Base-by-base conservation (phyloP, 2,113 vertebrate genomes). In the Coryphaenoides rupestris region DNA sequence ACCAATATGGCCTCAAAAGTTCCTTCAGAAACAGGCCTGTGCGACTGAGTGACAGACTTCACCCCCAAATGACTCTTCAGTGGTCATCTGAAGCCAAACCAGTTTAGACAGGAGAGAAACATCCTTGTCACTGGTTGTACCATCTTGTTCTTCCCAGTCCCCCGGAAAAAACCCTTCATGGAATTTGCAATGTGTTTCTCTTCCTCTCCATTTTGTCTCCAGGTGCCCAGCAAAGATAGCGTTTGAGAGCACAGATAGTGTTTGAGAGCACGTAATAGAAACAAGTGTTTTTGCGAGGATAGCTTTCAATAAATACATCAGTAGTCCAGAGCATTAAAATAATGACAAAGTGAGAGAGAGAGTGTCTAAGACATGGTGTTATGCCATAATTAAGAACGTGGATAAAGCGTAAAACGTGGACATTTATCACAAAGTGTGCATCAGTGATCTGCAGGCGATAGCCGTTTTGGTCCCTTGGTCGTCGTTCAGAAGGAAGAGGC, bases 241-340 rank as follows among this genome's bases (percentile, higher is more conserved):
- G 33, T 40, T 40, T 40, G 33, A 40, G 33, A 40, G 13, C 10
- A 40, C 33, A 40, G 33, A 40, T 40, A 40, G 33, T 40, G 33
- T 19, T 22, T 19, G 19, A 33, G 14, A 3, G 54, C 24, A 53
- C 50, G 69, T 26, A 55, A 63, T 2, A 5, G 57, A n/a, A n/a
- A n/a, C n/a, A n/a, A n/a, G n/a, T n/a, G n/a, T n/a, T n/a, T n/a
- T n/a, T n/a, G n/a, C n/a, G n/a, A 73, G 23, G 13, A 19, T 14
- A 21, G 33, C 49, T 72, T 58, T 15, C 45, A 79, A 83, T 80
- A 85, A 83, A 86, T 84, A 86, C 68, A 76, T 85, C 70, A 82
- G 81, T 83, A 81, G 81, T 75, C 77, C 26, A 58, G 70, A 56
- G 54, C 23, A 70, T 55, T 16, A 33, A 28, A 52, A 6, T 19